Conservation (phyloP, 2,797 vertebrate genomes). For the Rousettus madagascariensis region DNA sequence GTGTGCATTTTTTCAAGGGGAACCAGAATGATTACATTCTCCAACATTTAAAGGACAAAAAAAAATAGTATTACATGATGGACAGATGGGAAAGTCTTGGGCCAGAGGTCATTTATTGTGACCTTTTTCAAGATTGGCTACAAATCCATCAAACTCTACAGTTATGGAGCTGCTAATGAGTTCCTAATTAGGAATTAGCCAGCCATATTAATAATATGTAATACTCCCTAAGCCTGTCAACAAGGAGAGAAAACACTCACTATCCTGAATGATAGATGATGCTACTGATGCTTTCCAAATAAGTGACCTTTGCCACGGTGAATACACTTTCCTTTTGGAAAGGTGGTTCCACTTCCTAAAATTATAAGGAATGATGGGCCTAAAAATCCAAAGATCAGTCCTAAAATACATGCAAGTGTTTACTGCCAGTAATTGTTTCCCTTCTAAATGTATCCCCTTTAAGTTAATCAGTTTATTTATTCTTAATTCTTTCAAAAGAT, state of each 20-base stretch:
- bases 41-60: not conserved
- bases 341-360: not conserved
- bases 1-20: not conserved
- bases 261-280: constrained; percentile 27
- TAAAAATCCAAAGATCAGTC: not conserved
- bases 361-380: not conserved
- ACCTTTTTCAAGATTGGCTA: constrained; percentile 72
- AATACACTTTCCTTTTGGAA: constrained; percentile 3
- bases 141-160: constrained; percentile 80
- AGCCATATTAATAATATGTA: constrained; percentile 81
- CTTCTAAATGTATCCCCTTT: constrained; percentile 24
- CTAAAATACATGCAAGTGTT: not conserved
- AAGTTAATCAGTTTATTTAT: constrained; percentile 14
- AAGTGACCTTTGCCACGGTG: constrained; percentile 43
- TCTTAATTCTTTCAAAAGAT: constrained; percentile 42
- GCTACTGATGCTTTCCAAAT: constrained; percentile 59
- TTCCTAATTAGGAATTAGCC: constrained; percentile 85
- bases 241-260: constrained; percentile 56
- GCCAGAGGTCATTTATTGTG: constrained; percentile 68
- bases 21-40: not conserved
- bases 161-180: constrained; percentile 78
- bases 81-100: constrained; percentile 69
- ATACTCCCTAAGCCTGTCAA: constrained; percentile 74
- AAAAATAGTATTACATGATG: constrained; percentile 36
- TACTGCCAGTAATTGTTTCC: not conserved